A percentile compares a stretch with the other conserved stretches of the same genome.
These are phyloP conservation scores for Callithrix jacchus DNA, from an alignment of 2,113 vertebrate genomes.

Conservation along the genomic window DNA sequence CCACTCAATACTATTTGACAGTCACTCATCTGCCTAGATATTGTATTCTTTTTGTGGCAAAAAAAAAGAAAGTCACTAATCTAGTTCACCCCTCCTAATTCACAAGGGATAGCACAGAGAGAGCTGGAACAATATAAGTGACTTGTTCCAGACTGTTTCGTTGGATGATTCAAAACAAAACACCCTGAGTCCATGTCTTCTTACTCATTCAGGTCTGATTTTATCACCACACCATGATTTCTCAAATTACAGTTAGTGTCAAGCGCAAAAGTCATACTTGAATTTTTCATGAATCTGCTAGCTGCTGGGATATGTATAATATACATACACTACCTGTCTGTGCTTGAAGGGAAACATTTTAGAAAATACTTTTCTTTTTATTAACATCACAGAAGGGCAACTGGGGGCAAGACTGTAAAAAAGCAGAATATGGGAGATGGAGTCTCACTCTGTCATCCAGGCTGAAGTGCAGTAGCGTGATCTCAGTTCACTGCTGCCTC, in stretches of 20 bases:
- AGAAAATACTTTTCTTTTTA: constrained; percentile 28
- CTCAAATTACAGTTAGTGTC: neutral
- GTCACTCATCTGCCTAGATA: neutral
- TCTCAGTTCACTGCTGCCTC: too few relatives aligned
- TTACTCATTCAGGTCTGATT: neutral
- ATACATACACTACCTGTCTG: neutral
- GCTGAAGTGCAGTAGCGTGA: too few relatives aligned
- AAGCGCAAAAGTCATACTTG: neutral
- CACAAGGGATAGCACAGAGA: neutral
- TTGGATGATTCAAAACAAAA: neutral
- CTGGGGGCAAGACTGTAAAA: neutral
- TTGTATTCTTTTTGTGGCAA: too few relatives aligned
- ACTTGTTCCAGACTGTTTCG: neutral
- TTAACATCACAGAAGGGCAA: constrained; percentile 15
- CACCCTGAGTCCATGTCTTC: neutral
- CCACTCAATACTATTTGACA: neutral
- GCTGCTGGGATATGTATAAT: neutral
- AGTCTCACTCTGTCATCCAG: too few relatives aligned
- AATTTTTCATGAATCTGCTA: neutral
- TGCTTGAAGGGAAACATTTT: neutral
- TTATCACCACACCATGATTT: neutral
- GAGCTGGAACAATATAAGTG: neutral
- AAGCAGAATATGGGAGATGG: neutral
- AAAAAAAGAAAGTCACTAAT: neutral
- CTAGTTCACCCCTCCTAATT: neutral